Percentiles rank a stretch among this genome's conserved stretches.
phyloP scores from a whole-genome alignment of 2,113 vertebrate species.

The Plestiodon gilberti region DNA sequence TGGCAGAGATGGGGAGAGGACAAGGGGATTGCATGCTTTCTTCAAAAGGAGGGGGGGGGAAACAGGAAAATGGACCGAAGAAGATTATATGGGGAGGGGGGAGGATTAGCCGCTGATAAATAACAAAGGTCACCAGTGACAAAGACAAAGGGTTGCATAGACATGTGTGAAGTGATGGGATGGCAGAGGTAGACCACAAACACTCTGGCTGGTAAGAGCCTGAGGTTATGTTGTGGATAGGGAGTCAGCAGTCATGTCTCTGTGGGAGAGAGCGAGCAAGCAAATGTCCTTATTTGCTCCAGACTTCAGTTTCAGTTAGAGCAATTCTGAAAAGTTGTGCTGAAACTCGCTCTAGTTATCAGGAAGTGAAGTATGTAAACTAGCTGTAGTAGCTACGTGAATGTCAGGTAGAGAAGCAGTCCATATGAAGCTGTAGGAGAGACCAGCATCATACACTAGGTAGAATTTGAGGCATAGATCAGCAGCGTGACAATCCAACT shows the following conservation, averaged over 20 bases:
- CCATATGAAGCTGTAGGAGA: not conserved
- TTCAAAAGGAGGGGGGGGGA: not conserved
- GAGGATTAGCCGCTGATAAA: constrained; percentile 7
- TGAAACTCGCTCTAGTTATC: not conserved
- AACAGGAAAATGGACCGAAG: not conserved
- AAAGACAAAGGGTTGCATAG: not conserved
- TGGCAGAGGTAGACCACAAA: rapidly evolving
- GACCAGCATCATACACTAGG: not conserved
- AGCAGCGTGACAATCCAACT: not conserved
- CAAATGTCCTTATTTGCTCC: not conserved
- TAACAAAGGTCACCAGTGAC: not conserved
- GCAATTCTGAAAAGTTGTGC: not conserved
- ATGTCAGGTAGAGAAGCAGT: not conserved
- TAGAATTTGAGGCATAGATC: no score
- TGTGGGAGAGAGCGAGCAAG: not conserved
- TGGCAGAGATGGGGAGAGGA: not conserved
- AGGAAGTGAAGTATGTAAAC: not conserved
- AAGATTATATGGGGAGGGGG: not conserved
- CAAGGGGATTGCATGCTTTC: not conserved
- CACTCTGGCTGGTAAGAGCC: not conserved
- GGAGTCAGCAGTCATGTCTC: not conserved
- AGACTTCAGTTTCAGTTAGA: not conserved
- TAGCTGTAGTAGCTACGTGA: not conserved
- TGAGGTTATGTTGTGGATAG: not conserved
- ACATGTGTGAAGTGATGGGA: not conserved